These are phyloP conservation scores for Phainopepla nitens DNA, from an alignment of 2,113 vertebrate species.

Conservation along the genomic window DNA sequence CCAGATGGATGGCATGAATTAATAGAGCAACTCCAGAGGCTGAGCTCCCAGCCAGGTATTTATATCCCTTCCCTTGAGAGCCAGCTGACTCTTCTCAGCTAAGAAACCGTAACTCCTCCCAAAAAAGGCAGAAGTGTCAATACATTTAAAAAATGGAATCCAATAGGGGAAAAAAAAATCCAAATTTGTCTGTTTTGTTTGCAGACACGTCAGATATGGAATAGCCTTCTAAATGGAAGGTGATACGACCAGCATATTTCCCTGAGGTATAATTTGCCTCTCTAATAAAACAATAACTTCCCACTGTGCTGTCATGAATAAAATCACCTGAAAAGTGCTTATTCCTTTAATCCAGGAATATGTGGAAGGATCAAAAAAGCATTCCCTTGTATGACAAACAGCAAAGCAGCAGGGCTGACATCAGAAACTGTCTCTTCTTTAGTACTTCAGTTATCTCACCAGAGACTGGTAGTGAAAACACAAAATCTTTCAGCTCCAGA, in stretches of 20 bases:
- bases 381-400: neutral
- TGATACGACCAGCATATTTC: neutral
- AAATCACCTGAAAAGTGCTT: neutral
- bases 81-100: neutral
- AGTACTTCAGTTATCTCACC: neutral
- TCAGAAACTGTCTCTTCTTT: neutral
- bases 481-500: neutral
- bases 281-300: neutral
- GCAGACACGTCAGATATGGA: neutral
- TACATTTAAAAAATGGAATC: neutral
- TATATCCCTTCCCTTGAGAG: neutral
- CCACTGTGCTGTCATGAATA: neutral
- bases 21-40: constrained; percentile 32
- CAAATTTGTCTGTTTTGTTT: neutral
- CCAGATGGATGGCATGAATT: constrained; percentile 33
- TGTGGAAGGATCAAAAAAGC: neutral
- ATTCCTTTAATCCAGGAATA: neutral
- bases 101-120: neutral
- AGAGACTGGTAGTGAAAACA: neutral
- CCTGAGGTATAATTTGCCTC: neutral
- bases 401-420: neutral
- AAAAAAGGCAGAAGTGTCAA: neutral
- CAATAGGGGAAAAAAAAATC: neutral
- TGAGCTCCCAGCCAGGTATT: constrained; percentile 15
- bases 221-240: neutral